Percentiles rank a stretch among this genome's conserved stretches.
These are phyloP conservation scores for Labia minor DNA, from an alignment of 2,888 invertebrate species.

Conservation along the genomic window DNA sequence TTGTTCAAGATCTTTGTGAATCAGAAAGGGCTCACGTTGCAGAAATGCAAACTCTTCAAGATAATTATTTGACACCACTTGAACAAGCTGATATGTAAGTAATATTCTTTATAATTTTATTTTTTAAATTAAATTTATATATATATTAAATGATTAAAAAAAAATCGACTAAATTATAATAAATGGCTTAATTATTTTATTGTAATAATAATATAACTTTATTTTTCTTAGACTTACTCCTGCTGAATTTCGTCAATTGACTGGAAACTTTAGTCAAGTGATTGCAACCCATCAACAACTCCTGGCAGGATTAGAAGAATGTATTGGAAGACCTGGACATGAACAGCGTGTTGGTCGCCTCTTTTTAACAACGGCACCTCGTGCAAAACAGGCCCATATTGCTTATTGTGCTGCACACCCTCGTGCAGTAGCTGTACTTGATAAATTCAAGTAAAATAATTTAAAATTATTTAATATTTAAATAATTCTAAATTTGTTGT, in stretches of 20 bases:
- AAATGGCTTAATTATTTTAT: constrained; percentile 19
- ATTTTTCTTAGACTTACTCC: constrained; percentile 55
- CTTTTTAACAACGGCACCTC: constrained; percentile 74
- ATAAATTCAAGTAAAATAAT: constrained; percentile 70
- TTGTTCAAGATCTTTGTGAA: constrained; percentile 80
- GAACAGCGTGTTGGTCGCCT: constrained; percentile 85
- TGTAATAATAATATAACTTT: too few relatives aligned
- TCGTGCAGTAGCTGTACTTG: constrained; percentile 82
- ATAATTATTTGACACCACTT: constrained; percentile 78
- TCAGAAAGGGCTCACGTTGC: constrained; percentile 85
- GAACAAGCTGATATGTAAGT: constrained; percentile 78
- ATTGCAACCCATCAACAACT: constrained; percentile 75
- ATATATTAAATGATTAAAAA: too few relatives aligned
- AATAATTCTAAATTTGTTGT: constrained; percentile 18
- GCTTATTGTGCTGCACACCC: constrained; percentile 90
- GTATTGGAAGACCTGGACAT: constrained; percentile 54
- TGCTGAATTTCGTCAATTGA: constrained; percentile 77
- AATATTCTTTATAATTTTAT: constrained; percentile 21
- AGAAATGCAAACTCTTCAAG: constrained; percentile 74
- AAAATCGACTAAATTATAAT: constrained; percentile 17
- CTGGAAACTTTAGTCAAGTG: constrained; percentile 81
- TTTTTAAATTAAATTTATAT: constrained; percentile 15
- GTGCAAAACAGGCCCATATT: constrained; percentile 73
- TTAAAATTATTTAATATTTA: too few relatives aligned
- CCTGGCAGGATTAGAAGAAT: constrained; percentile 64